Percentiles rank a stretch among this genome's conserved stretches.
Conservation (phyloP, 1,140 invertebrate species). For the Zaprionus vittiger region DNA sequence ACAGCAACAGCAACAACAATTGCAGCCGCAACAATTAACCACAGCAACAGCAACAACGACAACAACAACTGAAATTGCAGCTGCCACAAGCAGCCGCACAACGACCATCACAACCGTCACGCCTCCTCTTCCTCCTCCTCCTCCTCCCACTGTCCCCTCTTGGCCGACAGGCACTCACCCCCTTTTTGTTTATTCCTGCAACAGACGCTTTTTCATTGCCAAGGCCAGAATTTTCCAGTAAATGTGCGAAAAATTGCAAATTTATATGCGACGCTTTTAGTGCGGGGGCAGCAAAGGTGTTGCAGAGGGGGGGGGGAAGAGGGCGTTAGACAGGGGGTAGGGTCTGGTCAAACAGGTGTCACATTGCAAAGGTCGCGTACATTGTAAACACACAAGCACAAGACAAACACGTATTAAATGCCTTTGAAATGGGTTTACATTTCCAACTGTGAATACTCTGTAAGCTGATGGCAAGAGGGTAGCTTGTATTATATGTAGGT, state of each 20-base stretch:
- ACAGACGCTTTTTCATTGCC: constrained; percentile 58
- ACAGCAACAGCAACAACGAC: constrained; percentile 15
- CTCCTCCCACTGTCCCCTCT: background rate
- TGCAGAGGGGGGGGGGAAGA: background rate
- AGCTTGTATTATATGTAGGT: too few relatives aligned
- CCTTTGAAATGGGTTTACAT: constrained; percentile 29
- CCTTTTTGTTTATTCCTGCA: background rate
- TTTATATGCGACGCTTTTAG: constrained; percentile 20
- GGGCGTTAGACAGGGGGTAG: background rate
- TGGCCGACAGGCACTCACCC: background rate
- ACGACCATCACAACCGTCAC: constrained; percentile 40
- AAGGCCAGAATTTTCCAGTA: constrained; percentile 52
- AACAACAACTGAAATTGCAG: constrained; percentile 15
- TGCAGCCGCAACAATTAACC: constrained; percentile 36
- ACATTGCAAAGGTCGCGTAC: constrained; percentile 50
- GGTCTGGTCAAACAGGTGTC: constrained; percentile 32
- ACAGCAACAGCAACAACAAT: constrained; percentile 24
- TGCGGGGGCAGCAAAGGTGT: background rate
- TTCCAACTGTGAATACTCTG: background rate
- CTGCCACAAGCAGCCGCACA: constrained; percentile 41
- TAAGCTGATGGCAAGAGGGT: background rate
- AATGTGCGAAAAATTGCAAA: constrained; percentile 40
- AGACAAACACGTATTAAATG: constrained; percentile 37
- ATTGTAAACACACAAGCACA: background rate
- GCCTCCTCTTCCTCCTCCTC: background rate